These are phyloP conservation scores for Micrasema minimum DNA, from an alignment of 1,140 invertebrate species.

Conservation along the genomic window DNA sequence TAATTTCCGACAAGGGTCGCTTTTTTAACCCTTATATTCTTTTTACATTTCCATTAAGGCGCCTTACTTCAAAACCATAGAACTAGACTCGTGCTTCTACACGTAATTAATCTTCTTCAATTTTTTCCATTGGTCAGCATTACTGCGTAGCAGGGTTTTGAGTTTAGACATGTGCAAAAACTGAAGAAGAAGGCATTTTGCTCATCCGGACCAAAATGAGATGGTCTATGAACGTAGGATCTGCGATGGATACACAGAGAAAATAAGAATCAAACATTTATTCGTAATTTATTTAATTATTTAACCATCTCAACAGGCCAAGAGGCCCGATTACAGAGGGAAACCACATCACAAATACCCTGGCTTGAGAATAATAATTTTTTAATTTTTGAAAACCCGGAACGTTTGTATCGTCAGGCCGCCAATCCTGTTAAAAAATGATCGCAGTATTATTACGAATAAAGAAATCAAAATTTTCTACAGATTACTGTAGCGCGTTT, in stretches of 20 bases:
- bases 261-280: no score
- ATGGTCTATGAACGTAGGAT: background rate
- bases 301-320: no score
- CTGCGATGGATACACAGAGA: constrained; percentile 8
- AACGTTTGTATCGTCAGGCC: no score
- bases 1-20: background rate
- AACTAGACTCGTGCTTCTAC: constrained; percentile 8
- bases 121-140: constrained; percentile 33
- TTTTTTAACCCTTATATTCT: constrained; percentile 17
- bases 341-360: no score
- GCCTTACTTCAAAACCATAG: background rate
- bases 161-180: constrained; percentile 30
- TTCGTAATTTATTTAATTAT: no score
- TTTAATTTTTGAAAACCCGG: no score
- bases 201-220: constrained; percentile 16
- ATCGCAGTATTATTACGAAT: no score
- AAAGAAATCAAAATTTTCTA: no score
- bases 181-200: constrained; percentile 30
- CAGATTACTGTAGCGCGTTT: no score
- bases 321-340: no score
- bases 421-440: no score
- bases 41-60: constrained; percentile 24
- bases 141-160: constrained; percentile 12
- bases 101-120: constrained; percentile 38
- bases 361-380: no score